These are phyloP conservation scores for Cladorhizidae sp. DNA, from an alignment of 37 sponge, comb jelly and placozoan species.

Conservation along the genomic window DNA sequence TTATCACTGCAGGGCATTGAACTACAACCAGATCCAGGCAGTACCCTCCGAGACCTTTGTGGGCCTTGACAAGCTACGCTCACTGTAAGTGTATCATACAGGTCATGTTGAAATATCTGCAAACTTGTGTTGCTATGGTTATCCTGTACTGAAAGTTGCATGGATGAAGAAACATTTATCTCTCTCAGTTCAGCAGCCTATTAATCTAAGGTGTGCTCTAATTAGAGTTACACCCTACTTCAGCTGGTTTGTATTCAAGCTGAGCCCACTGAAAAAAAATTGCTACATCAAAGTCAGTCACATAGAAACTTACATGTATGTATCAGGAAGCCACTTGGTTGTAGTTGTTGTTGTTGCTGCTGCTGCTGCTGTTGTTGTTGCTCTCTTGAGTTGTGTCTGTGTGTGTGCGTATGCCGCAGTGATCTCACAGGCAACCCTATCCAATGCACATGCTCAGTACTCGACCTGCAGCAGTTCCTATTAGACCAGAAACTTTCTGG, in stretches of 20 bases:
- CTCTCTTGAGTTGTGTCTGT: background rate
- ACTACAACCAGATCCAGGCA: slow-evolving; percentile 1
- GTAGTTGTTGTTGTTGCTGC: background rate
- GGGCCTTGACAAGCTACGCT: background rate
- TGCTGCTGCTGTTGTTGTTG: background rate
- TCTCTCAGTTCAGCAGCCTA: too few relatives aligned
- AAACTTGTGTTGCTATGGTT: background rate
- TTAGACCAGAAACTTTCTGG: background rate
- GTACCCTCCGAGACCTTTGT: slow-evolving; percentile 3
- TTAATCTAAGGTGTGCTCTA: too few relatives aligned
- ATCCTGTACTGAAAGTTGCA: background rate
- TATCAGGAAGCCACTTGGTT: too few relatives aligned
- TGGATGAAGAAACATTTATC: too few relatives aligned
- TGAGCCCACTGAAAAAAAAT: too few relatives aligned
- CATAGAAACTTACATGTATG: too few relatives aligned
- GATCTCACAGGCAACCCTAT: slow-evolving; percentile 32
- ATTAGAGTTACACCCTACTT: too few relatives aligned
- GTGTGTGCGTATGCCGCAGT: slow-evolving; percentile 2
- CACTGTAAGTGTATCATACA: slow-evolving; percentile 15
- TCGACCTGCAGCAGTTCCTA: slow-evolving; percentile 37
- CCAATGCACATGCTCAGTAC: slow-evolving; percentile 34
- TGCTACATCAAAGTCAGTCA: too few relatives aligned
- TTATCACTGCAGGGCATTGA: background rate
- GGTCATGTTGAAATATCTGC: background rate
- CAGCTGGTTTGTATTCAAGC: too few relatives aligned